A percentile compares a stretch with the other conserved stretches of the same genome.
phyloP scores from a whole-genome alignment of 2,797 vertebrate genomes.

The Mastacembelus armatus region DNA sequence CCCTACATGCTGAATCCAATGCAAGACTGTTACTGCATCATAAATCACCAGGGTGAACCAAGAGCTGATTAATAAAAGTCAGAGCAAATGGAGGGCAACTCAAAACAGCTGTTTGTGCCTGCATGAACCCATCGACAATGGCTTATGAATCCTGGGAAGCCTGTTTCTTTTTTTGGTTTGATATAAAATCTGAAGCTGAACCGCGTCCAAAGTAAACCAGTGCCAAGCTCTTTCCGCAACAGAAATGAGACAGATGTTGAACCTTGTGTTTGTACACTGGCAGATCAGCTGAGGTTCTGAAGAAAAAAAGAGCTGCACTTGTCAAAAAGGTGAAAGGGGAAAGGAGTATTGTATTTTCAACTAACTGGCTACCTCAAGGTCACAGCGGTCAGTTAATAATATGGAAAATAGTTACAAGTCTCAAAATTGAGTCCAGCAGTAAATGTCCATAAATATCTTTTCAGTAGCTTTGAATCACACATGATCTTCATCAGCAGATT shows the following conservation, averaged over 20 bases:
- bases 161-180: slow-evolving; percentile 55
- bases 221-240: slow-evolving; percentile 60
- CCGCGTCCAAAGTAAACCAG: slow-evolving; percentile 35
- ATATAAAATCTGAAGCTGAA: slow-evolving; percentile 65
- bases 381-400: slow-evolving; percentile 42
- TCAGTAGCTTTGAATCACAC: no score
- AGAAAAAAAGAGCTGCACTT: slow-evolving; percentile 40
- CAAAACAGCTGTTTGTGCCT: slow-evolving; percentile 81
- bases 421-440: neutral
- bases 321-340: slow-evolving; percentile 37
- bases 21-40: slow-evolving; percentile 55
- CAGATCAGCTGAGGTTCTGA: slow-evolving; percentile 49
- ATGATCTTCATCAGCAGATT: no score
- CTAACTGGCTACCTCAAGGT: slow-evolving; percentile 44
- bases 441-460: no score
- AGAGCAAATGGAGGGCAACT: slow-evolving; percentile 75
- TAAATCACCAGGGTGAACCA: slow-evolving; percentile 75
- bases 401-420: slow-evolving; percentile 18
- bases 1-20: slow-evolving; percentile 50
- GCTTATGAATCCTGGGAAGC: slow-evolving; percentile 68
- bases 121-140: slow-evolving; percentile 54
- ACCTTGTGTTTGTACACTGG: slow-evolving; percentile 56
- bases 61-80: slow-evolving; percentile 78
- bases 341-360: slow-evolving; percentile 35
- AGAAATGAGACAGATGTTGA: slow-evolving; percentile 77